phyloP scores from a whole-genome alignment of 2,888 invertebrate genomes.

The Calephelis perditalis region DNA sequence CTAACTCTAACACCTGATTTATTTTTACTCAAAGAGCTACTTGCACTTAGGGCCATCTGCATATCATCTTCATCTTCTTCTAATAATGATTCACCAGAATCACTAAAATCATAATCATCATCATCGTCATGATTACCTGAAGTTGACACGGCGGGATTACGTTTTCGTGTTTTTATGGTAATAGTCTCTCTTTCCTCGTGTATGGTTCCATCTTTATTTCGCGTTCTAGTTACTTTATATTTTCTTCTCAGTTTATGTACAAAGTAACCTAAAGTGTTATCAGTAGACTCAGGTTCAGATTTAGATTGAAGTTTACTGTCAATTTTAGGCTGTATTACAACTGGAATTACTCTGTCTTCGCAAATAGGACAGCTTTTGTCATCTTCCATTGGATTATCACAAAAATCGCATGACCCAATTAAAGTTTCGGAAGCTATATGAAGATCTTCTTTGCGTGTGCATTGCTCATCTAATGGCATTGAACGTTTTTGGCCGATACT shows the following conservation, averaged over 20 bases:
- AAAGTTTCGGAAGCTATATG: too few relatives aligned
- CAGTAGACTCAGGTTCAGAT: constrained; percentile 14
- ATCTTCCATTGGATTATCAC: constrained; percentile 10
- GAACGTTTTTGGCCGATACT: background rate
- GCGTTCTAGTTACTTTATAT: constrained; percentile 36
- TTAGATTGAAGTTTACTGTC: background rate
- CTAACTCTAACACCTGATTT: too few relatives aligned
- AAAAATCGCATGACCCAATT: constrained; percentile 3
- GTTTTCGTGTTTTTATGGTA: constrained; percentile 33
- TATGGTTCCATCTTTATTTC: constrained; percentile 40
- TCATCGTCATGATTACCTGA: constrained; percentile 25
- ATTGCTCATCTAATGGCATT: too few relatives aligned
- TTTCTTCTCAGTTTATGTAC: constrained; percentile 39
- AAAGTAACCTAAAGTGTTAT: constrained; percentile 35
- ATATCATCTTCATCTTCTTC: constrained; percentile 24
- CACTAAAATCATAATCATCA: constrained; percentile 19
- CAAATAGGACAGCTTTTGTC: constrained; percentile 5
- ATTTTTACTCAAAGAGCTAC: too few relatives aligned
- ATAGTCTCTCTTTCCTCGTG: constrained; percentile 39
- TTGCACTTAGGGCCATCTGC: constrained; percentile 22
- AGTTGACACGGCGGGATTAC: constrained; percentile 33
- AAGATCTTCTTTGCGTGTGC: too few relatives aligned
- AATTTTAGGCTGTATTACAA: constrained; percentile 7
- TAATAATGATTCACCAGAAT: constrained; percentile 24
- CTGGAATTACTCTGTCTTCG: too few relatives aligned